Evolutionary conservation across 2,888 invertebrate genomes (phyloP).

Genomic region (Amblyjoppa proteus): DNA sequence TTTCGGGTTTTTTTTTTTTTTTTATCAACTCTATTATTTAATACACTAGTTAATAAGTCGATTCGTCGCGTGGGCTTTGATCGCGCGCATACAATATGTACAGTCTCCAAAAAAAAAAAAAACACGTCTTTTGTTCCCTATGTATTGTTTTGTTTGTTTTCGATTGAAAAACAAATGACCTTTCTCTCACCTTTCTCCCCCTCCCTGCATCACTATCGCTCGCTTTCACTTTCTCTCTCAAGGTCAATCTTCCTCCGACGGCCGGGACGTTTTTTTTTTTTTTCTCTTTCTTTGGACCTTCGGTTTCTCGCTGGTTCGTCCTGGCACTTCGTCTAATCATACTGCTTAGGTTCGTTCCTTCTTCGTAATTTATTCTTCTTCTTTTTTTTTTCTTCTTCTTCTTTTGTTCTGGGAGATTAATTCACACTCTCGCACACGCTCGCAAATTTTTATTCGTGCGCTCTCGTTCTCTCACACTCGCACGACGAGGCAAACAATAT

Average conservation of each 20-base stretch:
- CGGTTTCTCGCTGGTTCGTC: slow-evolving; percentile 69
- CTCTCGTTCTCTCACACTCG: slow-evolving; percentile 43
- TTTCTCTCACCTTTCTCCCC: slow-evolving; percentile 26
- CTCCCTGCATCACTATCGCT: background rate
- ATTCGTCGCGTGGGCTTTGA: slow-evolving; percentile 66
- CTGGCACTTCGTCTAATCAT: slow-evolving; percentile 72
- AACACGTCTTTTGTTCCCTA: slow-evolving; percentile 70
- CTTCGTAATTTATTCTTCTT: slow-evolving; percentile 46
- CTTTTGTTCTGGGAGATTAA: slow-evolving; percentile 55
- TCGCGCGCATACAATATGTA: slow-evolving; percentile 70
- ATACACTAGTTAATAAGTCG: slow-evolving; percentile 66
- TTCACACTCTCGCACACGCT: slow-evolving; percentile 57
- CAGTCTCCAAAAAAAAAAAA: slow-evolving; percentile 66
- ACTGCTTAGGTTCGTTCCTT: slow-evolving; percentile 69
- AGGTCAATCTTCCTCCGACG: slow-evolving; percentile 46
- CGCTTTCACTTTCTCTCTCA: background rate
- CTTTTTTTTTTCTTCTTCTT: slow-evolving; percentile 44
- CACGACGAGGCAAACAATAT: slow-evolving; percentile 69
- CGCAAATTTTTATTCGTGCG: slow-evolving; percentile 43
- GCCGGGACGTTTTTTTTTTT: slow-evolving; percentile 50
- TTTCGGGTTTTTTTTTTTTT: slow-evolving; percentile 37
- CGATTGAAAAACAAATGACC: slow-evolving; percentile 58
- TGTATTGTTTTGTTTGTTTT: slow-evolving; percentile 62
- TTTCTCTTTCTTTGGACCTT: slow-evolving; percentile 51
- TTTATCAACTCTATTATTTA: slow-evolving; percentile 63